phyloP scores from a whole-genome alignment of 2,888 invertebrate species.

The Drosophila ezoana region DNA sequence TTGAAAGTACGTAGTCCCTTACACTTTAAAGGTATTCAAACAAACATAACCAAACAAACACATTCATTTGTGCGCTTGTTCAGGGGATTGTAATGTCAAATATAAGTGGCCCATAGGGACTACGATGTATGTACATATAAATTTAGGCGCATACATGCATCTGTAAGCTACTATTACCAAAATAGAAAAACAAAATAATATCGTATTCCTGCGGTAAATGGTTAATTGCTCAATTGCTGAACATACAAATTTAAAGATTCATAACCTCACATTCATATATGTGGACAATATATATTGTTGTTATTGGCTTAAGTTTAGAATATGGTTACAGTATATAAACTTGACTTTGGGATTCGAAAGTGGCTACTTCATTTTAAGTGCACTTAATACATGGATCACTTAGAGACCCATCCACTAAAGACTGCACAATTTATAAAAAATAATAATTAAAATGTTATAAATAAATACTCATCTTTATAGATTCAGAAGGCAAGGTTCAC shows the following conservation, averaged over 20 bases:
- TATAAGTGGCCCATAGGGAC: conserved; percentile 17
- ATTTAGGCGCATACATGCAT: not conserved
- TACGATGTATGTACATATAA: not conserved
- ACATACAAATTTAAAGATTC: not conserved
- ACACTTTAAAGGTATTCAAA: not conserved
- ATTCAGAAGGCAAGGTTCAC: too few species aligned
- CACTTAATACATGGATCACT: too few species aligned
- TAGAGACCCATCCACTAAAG: too few species aligned
- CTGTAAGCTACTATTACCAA: not conserved
- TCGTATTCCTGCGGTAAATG: not conserved
- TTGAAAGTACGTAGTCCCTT: not conserved
- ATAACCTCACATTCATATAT: not conserved
- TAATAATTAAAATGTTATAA: too few species aligned
- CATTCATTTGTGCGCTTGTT: not conserved
- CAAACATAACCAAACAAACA: not conserved
- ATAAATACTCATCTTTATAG: too few species aligned
- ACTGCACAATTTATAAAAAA: too few species aligned
- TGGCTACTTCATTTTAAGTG: too few species aligned
- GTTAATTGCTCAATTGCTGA: conserved; percentile 1
- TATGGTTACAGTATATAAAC: too few species aligned
- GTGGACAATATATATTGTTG: too few species aligned
- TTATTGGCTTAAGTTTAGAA: too few species aligned
- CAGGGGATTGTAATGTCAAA: conserved; percentile 14
- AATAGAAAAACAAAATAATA: not conserved
- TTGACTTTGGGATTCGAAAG: too few species aligned